Conservation (phyloP, 2,888 invertebrate genomes). For the Nemoura dubitans region DNA sequence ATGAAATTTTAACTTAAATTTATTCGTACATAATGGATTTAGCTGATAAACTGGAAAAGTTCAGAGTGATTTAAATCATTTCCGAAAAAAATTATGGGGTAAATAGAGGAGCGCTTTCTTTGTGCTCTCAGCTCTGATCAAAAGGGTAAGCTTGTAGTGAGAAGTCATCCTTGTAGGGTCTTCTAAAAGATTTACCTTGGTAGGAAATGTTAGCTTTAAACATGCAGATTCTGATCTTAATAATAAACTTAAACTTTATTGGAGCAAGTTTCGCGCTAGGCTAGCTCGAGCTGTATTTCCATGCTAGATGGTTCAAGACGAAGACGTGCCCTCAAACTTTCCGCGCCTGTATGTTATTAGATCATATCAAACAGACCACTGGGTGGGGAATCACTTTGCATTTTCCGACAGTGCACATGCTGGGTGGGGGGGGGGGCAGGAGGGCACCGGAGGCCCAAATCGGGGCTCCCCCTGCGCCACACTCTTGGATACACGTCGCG, state of each 20-base stretch:
- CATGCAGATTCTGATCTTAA: constrained; percentile 36
- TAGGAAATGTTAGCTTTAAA: constrained; percentile 26
- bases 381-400: not conserved
- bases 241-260: constrained; percentile 38
- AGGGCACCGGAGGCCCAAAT: not conserved
- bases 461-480: not conserved
- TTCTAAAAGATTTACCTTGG: constrained; percentile 22
- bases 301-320: not conserved
- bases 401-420: not conserved
- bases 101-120: not conserved
- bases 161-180: constrained; percentile 2
- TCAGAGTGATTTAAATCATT: constrained; percentile 39
- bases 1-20: constrained; percentile 32
- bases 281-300: not conserved
- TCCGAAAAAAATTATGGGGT: not conserved
- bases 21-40: constrained; percentile 35
- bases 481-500: no score
- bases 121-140: constrained; percentile 7
- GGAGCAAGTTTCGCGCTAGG: not conserved
- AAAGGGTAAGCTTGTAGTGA: constrained; percentile 17
- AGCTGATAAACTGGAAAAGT: constrained; percentile 39
- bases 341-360: not conserved
- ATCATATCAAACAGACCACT: not conserved
- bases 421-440: not conserved
- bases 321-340: not conserved